These are phyloP conservation scores for Nymphalis polychloros DNA, from an alignment of 2,888 invertebrate genomes.

Conservation along the genomic window DNA sequence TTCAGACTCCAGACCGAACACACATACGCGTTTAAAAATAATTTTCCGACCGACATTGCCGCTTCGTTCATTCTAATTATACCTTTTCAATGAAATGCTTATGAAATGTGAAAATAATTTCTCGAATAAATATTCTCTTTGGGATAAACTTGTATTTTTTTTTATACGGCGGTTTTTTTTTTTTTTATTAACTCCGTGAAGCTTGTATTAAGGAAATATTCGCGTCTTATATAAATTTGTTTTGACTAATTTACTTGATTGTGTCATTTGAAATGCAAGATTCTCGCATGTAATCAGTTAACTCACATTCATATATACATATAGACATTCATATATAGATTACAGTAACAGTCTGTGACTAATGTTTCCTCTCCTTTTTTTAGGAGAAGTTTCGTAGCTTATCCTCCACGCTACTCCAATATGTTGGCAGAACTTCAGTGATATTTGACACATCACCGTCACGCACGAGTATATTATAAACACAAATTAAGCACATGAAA, in stretches of 20 bases:
- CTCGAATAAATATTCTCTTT: conserved; percentile 26
- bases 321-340: no score
- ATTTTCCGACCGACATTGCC: conserved; percentile 15
- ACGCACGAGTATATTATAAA: no score
- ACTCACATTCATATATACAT: no score
- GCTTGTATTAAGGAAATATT: not conserved
- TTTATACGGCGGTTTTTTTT: not conserved
- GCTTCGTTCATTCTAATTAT: conserved; percentile 27
- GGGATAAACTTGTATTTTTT: conserved; percentile 18
- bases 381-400: no score
- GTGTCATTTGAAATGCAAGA: no score
- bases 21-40: conserved; percentile 17
- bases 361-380: no score
- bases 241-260: not conserved
- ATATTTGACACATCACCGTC: no score
- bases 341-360: no score
- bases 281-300: no score
- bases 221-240: not conserved
- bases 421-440: no score
- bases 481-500: no score
- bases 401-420: no score
- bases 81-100: conserved; percentile 21
- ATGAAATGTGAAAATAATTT: conserved; percentile 30
- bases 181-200: not conserved
- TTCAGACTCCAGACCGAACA: not conserved